phyloP scores from a whole-genome alignment of 1,140 invertebrate species.

The Cyclargus thomasi region DNA sequence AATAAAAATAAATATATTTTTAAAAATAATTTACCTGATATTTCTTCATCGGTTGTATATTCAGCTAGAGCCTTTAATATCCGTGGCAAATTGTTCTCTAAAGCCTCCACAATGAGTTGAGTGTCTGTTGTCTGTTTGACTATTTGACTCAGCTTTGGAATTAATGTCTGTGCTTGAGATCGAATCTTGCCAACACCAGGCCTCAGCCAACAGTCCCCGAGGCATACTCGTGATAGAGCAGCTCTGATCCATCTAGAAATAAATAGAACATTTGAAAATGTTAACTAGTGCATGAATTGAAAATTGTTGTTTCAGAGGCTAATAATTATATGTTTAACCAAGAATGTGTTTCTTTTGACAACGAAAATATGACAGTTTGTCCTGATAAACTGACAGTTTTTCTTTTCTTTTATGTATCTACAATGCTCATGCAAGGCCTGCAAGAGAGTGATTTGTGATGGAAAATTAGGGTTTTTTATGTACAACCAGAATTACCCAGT shows the following conservation, averaged over 20 bases:
- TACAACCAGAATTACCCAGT: too few species aligned
- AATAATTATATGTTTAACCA: too few species aligned
- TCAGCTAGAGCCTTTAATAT: slow-evolving; percentile 62
- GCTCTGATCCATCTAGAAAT: slow-evolving; percentile 66
- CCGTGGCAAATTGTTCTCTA: slow-evolving; percentile 64
- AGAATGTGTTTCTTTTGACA: too few species aligned
- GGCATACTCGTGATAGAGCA: slow-evolving; percentile 59
- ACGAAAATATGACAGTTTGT: too few species aligned
- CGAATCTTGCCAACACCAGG: slow-evolving; percentile 67
- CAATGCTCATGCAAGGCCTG: too few species aligned
- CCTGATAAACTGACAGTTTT: too few species aligned
- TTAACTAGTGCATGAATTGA: slow-evolving; percentile 14
- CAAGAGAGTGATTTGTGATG: too few species aligned
- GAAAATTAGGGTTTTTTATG: too few species aligned
- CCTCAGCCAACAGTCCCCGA: slow-evolving; percentile 66
- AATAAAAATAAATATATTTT: too few species aligned
- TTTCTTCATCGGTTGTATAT: slow-evolving; percentile 71
- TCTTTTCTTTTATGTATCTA: too few species aligned
- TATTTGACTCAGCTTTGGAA: slow-evolving; percentile 65
- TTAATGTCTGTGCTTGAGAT: slow-evolving; percentile 62
- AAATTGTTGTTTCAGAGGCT: not conserved
- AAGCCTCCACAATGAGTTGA: slow-evolving; percentile 60
- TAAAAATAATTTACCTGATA: too few species aligned
- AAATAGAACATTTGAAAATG: slow-evolving; percentile 16
- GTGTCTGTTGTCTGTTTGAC: slow-evolving; percentile 50